Conservation (phyloP, 2,888 invertebrate genomes). For the Thymelicus lineola region DNA sequence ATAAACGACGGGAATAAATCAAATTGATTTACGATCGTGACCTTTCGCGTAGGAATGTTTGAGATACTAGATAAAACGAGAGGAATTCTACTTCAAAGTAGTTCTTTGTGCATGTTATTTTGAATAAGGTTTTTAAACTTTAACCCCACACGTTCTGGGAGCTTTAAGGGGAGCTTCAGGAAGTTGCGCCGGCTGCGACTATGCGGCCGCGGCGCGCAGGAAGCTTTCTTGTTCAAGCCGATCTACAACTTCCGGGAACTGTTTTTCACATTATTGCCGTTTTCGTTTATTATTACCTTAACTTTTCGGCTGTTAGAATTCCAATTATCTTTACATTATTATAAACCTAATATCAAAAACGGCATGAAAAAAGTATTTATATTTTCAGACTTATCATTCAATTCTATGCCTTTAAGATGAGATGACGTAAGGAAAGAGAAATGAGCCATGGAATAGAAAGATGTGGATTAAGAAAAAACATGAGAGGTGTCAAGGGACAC, state of each 20-base stretch:
- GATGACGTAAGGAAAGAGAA: too few species aligned
- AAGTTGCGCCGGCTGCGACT: not conserved
- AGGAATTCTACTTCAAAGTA: not conserved
- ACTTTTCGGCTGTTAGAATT: too few species aligned
- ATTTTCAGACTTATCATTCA: too few species aligned
- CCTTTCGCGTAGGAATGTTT: not conserved
- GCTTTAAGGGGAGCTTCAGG: not conserved
- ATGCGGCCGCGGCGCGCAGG: not conserved
- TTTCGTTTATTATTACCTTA: not conserved
- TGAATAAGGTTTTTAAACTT: not conserved
- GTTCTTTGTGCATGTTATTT: not conserved
- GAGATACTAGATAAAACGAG: not conserved
- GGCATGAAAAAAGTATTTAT: too few species aligned
- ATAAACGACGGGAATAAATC: not conserved
- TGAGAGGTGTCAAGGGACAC: too few species aligned
- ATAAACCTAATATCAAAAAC: too few species aligned
- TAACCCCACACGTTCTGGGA: not conserved
- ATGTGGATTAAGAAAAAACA: too few species aligned
- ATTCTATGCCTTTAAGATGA: too few species aligned
- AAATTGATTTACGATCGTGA: slow-evolving; percentile 1
- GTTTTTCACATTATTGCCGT: not conserved
- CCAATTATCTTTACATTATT: too few species aligned
- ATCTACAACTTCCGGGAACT: not conserved
- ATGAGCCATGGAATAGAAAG: too few species aligned
- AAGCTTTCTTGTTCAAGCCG: not conserved